Evolutionary conservation across 2,113 vertebrate species (phyloP), one percentile per base, ranked within the genome.

Genomic region (Xenus cinereus): DNA sequence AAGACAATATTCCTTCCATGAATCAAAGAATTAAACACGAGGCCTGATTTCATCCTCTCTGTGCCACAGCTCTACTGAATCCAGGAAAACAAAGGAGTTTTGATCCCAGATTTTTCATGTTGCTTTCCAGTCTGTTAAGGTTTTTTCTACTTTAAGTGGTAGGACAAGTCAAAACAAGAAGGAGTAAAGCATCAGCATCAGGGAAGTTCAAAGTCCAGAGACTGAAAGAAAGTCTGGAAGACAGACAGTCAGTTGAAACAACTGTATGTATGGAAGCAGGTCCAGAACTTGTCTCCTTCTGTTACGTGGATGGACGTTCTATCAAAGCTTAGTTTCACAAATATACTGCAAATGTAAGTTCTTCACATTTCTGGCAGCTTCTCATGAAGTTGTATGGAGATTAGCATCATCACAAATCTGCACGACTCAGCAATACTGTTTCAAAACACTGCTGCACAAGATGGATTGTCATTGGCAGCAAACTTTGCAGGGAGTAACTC

Each of bases 381-480:
- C 77, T 89, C 30, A 3, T 75, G 59, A 75, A 57, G 66, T 75
- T 60, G 35, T 82, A 19, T 59, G 53, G 86, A 89, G 86, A 82
- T 79, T 57, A 84, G 57, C 76, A 87, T 75, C 76, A 35, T 77
- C 57, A 75, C 83, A 81, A 75, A 93, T 93, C 80, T 79, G 28
- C 26, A 48, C 17, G 1, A 73, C 64, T 94, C 85, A 75, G 88
- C 85, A 92, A 32, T 48, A 78, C 51, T 41, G 41, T 90, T 95
- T 75, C 87, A 93, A 95, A 96, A 95, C 86, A 92, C 37, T 91
- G 59, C 69, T 63, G 80, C 50, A 84, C 33, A 33, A 90, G 69
- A 79, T 0, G 0, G 37, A 84, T 94, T 78, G 35, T 72, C 84
- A 39, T 91, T 93, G 92, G 74, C 97, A 96, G 77, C 62, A 87